phyloP scores from a whole-genome alignment of 2,797 vertebrate species.

The Coregonus ussuriensis region DNA sequence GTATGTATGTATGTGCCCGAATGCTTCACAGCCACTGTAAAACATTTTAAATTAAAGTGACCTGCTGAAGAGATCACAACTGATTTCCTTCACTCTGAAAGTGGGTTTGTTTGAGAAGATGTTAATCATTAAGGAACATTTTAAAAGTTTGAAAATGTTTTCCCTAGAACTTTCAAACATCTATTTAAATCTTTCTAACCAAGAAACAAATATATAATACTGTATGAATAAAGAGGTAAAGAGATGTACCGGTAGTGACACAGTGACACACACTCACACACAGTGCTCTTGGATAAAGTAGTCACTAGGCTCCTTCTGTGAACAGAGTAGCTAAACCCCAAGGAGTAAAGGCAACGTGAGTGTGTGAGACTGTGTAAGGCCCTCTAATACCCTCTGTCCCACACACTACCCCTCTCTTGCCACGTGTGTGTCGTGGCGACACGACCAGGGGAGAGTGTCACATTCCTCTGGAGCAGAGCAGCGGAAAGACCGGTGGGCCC shows the following conservation, averaged over 20 bases:
- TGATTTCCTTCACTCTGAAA: too few relatives aligned
- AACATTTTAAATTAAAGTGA: too few relatives aligned
- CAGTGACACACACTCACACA: constrained; percentile 1
- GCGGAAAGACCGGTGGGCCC: constrained; percentile 67
- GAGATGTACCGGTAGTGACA: background rate
- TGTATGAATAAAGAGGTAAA: background rate
- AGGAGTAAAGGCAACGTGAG: constrained; percentile 42
- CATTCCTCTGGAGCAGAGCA: constrained; percentile 68
- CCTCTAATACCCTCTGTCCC: background rate
- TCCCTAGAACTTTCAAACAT: background rate
- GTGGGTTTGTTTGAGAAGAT: too few relatives aligned
- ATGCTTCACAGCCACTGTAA: background rate
- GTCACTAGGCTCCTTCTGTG: background rate
- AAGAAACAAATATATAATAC: background rate
- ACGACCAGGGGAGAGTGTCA: constrained; percentile 36
- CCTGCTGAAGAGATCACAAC: too few relatives aligned
- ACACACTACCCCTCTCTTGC: constrained; percentile 28
- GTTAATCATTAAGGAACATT: background rate
- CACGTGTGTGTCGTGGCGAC: background rate
- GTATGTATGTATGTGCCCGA: too few relatives aligned
- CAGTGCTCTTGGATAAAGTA: background rate
- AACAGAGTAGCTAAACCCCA: constrained; percentile 33
- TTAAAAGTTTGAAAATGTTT: background rate
- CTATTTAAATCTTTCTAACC: background rate
- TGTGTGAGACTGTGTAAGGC: constrained; percentile 25